Conservation (phyloP, 2,888 invertebrate species). For the Chymomyza amoena region DNA sequence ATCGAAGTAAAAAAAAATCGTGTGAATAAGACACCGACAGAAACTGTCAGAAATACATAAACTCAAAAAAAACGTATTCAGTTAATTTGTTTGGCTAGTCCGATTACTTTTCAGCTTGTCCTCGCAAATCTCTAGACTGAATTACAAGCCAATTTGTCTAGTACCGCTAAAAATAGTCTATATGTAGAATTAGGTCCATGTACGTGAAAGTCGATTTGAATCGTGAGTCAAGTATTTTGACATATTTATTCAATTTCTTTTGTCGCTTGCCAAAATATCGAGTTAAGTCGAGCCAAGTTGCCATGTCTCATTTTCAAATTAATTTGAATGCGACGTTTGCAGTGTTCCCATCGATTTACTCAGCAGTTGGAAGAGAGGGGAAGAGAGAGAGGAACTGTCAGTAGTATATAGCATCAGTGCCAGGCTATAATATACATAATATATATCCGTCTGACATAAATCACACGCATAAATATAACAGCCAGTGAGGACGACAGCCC, state of each 20-base stretch:
- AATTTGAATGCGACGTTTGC: slow-evolving; percentile 37
- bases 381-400: too few species aligned
- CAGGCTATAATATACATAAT: slow-evolving; percentile 7
- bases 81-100: too few species aligned
- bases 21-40: too few species aligned
- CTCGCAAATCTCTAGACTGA: not conserved
- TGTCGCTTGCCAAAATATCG: not conserved
- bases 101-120: too few species aligned
- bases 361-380: not conserved
- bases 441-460: slow-evolving; percentile 35
- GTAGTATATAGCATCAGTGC: not conserved
- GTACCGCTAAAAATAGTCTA: not conserved
- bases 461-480: slow-evolving; percentile 46
- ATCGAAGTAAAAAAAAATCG: too few species aligned
- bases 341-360: slow-evolving; percentile 50
- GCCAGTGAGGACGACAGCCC: slow-evolving; percentile 1
- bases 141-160: not conserved
- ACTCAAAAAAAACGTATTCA: too few species aligned
- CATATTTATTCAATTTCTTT: slow-evolving; percentile 7
- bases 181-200: not conserved
- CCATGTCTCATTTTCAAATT: slow-evolving; percentile 56
- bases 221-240: not conserved
- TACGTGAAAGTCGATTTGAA: not conserved
- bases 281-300: slow-evolving; percentile 12
- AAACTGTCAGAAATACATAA: too few species aligned